Evolutionary conservation across 2,888 invertebrate species (phyloP), one percentile per base, ranked within the genome.

Genomic region (Busseola fusca): DNA sequence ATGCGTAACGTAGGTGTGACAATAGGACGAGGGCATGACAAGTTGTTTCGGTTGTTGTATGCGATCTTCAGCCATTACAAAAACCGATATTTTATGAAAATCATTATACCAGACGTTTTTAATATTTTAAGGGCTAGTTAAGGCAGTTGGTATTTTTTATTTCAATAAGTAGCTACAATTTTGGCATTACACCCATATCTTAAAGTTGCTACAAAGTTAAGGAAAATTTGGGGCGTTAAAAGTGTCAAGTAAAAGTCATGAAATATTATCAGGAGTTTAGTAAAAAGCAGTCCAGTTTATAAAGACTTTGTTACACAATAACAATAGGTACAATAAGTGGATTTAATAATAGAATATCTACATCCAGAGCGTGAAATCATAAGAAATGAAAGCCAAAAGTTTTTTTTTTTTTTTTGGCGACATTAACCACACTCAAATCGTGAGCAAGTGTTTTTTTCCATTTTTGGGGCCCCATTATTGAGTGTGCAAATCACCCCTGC

Each of bases 1-100:
- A 72, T 54, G 67, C 76, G 62, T 72, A 58, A 66, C 76, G 59
- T 25, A 18, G 30, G 34, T 56, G 60, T n/a, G 67, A 34, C 16
- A 16, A 37, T 59, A 37, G 37, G n/a, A n/a, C 65, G 42, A 57
- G 50, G 65, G 34, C 73, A 74, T 34, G 25, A 48, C 30, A 21
- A 70, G 34, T 25, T 25, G 45, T 21, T 25, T 45, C 40, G 4
- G 9, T 25, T 34, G 16, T 21, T 25, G 25, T 25, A n/a, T 65
- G 52, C 18, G n/a, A n/a, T 25, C 4, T n/a, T 37, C 21, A 16
- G 25, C 25, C 16, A 45, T 4, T 27, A 27, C 7, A 25, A 25
- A 9, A 57, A 14, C 18, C 56, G 0, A n/a, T 64, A 42, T 27
- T 27, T 7, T 14, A 60, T 14, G 25, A 60, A 12, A 27, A 42